Evolutionary conservation across 2,888 invertebrate species (phyloP), one percentile per base, ranked within the genome.

Genomic region (Ectemnius lituratus): DNA sequence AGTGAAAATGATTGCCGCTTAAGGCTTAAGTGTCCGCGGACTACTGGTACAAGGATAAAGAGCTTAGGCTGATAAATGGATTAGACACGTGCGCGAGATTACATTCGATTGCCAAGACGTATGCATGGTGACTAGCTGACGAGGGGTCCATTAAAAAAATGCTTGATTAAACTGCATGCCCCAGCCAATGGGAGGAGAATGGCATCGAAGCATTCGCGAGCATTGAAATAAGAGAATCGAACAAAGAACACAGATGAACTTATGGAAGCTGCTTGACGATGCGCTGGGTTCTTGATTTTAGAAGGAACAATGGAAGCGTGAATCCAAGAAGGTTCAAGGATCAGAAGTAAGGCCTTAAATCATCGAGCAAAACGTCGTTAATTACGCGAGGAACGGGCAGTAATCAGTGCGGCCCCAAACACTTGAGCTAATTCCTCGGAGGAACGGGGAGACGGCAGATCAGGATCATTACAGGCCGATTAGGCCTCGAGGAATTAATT

Each of bases 401-500:
- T 72, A 76, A 73, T 80, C 75, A 71, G 58, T 23, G 28, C 66
- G 75, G 64, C 52, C 70, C 62, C 72, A 75, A 77, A 79, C 78
- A 80, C 79, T 80, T 65, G 61, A 72, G 70, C 79, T 84, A 84
- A 83, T 80, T 83, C 76, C 73, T 64, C 67, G 67, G 70, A 59
- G 66, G 5, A 67, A 20, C 73, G 71, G 61, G 72, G 67, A 74
- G 67, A 75, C 69, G 78, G 37, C 37, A 81, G 79, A 84, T 81
- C 84, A 72, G 72, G 70, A 84, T 81, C 83, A 84, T 84, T 84
- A 84, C 79, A 84, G 83, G 62, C 79, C 82, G 83, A 86, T 86
- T 85, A 84, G 85, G 84, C 84, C 83, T 83, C 79, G 80, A 82
- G 86, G 86, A 85, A 86, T 88, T 87, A 88, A 88, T 87, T 85